A percentile compares a stretch with the other conserved stretches of the same genome.
These are phyloP conservation scores for Macrophya alboannulata DNA, from an alignment of 2,888 invertebrate genomes.

Conservation along the genomic window DNA sequence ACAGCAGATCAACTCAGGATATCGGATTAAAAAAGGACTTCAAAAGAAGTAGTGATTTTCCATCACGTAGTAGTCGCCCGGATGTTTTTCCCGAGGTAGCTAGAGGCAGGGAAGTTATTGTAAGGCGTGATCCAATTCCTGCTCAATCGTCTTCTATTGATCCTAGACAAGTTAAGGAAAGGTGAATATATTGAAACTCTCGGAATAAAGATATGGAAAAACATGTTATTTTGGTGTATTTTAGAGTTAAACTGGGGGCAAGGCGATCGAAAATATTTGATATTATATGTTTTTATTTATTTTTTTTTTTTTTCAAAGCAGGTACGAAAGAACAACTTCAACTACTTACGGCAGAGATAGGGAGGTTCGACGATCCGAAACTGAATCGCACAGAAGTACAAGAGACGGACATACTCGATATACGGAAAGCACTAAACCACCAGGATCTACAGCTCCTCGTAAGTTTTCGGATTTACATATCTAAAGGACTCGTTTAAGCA, in stretches of 20 bases:
- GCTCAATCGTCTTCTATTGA: constrained; percentile 74
- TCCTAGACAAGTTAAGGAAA: constrained; percentile 77
- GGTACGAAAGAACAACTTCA: constrained; percentile 73
- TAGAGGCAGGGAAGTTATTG: constrained; percentile 76
- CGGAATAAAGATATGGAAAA: neutral
- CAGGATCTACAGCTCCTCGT: constrained; percentile 76
- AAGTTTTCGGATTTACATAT: constrained; percentile 65
- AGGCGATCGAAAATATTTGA: neutral
- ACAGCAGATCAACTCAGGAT: constrained; percentile 73
- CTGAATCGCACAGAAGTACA: constrained; percentile 76
- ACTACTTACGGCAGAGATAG: constrained; percentile 75
- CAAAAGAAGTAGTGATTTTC: constrained; percentile 75
- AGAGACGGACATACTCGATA: constrained; percentile 76
- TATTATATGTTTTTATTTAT: neutral
- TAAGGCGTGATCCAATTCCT: constrained; percentile 74
- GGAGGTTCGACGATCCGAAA: constrained; percentile 76
- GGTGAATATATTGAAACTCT: constrained; percentile 65
- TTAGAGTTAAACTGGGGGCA: neutral
- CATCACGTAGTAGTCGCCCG: constrained; percentile 75
- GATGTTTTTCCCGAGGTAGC: constrained; percentile 75
- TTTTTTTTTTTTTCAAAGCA: constrained; percentile 58
- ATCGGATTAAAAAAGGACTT: constrained; percentile 76
- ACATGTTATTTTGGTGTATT: neutral
- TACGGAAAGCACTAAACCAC: constrained; percentile 76
- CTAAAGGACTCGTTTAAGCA: neutral